phyloP scores from a whole-genome alignment of 2,888 invertebrate genomes.

The Tenthredo scrophulariae region DNA sequence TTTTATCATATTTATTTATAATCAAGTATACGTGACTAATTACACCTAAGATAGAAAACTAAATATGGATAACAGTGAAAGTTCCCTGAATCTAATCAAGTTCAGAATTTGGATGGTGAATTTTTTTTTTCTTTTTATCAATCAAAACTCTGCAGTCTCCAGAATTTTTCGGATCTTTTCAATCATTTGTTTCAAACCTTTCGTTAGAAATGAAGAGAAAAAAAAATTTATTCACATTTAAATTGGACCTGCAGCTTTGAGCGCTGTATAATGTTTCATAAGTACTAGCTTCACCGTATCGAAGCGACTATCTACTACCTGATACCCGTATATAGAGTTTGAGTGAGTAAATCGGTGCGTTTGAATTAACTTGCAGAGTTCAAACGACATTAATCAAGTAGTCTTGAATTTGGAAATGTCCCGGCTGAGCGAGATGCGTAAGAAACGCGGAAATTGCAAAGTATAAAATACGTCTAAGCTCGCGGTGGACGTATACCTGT shows the following conservation, averaged over 20 bases:
- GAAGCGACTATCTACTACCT: not conserved
- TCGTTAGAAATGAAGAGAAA: not conserved
- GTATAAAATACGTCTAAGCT: not conserved
- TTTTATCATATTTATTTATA: constrained; percentile 13
- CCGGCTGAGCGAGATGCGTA: not conserved
- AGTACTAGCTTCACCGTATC: constrained; percentile 2
- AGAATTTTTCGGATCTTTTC: not conserved
- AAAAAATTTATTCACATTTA: not conserved
- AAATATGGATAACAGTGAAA: constrained; percentile 3
- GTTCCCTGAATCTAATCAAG: not conserved
- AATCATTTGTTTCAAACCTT: not conserved
- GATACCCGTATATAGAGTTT: constrained; percentile 14
- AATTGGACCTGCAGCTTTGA: not conserved
- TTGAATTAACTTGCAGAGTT: constrained; percentile 17
- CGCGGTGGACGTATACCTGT: not conserved
- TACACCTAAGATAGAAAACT: not conserved
- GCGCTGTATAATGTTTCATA: not conserved
- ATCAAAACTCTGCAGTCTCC: not conserved
- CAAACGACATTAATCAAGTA: constrained; percentile 10
- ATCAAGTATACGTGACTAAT: constrained; percentile 36
- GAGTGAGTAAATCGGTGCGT: not conserved
- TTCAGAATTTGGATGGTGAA: not conserved
- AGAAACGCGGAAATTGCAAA: constrained; percentile 48
- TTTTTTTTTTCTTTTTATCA: not conserved
- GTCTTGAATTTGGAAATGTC: constrained; percentile 38